These are phyloP conservation scores for Pelobates fuscus DNA, from an alignment of 2,113 vertebrate genomes.

Conservation along the genomic window DNA sequence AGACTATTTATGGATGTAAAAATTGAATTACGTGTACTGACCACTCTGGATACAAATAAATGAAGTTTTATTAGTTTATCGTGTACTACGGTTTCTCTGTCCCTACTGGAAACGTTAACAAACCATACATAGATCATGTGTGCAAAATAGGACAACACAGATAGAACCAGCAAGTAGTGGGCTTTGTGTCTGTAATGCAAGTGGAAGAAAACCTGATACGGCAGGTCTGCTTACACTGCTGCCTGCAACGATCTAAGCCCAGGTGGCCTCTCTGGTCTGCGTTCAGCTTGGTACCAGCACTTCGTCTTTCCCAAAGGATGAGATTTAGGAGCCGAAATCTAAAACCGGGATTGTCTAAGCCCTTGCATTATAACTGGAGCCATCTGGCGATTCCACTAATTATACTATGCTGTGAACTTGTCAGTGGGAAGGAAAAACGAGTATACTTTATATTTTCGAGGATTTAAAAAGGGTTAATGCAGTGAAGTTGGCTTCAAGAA, in stretches of 20 bases:
- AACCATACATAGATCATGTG: neutral
- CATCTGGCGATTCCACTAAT: constrained; percentile 47
- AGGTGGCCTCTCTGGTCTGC: constrained; percentile 37
- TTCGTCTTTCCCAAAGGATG: constrained; percentile 34
- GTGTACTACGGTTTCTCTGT: constrained; percentile 4
- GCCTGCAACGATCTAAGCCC: neutral
- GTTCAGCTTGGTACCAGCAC: constrained; percentile 11
- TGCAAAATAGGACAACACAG: neutral
- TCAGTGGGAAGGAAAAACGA: constrained; percentile 11
- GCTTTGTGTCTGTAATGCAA: neutral
- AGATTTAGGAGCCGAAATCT: constrained; percentile 41
- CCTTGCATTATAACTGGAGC: constrained; percentile 42
- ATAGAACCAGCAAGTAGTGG: constrained; percentile 2
- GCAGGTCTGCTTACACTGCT: neutral
- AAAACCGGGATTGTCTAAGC: constrained; percentile 45
- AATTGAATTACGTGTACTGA: constrained; percentile 14
- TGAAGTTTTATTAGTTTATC: constrained; percentile 8
- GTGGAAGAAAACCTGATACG: constrained; percentile 4
- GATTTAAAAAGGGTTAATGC: constrained; percentile 30
- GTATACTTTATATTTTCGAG: constrained; percentile 13
- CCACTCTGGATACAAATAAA: constrained; percentile 18
- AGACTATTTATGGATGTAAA: constrained; percentile 34
- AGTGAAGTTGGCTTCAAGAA: constrained; percentile 30
- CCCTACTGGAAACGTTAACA: neutral
- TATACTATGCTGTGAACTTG: constrained; percentile 30